Evolutionary conservation across 1,140 invertebrate species (phyloP), one percentile per base, ranked within the genome.

Genomic region (Cylas formicarius): DNA sequence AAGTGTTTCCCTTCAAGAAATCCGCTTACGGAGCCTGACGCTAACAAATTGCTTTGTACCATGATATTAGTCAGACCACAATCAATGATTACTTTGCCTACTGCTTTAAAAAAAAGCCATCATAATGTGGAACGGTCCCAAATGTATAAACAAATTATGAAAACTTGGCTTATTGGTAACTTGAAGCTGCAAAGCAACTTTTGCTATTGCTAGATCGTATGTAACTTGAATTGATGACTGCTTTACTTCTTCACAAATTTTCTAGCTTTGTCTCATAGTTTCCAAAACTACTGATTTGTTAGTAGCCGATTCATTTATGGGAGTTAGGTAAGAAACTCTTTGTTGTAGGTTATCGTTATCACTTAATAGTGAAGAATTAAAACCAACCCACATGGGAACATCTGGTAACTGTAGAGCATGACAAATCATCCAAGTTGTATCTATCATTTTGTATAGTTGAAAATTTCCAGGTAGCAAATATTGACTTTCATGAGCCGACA

Each of bases 51-150:
- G 39, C 55, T 57, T 24, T 67, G 55, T 14, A 58, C 53, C 40
- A 67, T 55, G 4, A 68, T 48, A 14, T 57, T 27, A 9, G 62
- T 32, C 47, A 63, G 50, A 11, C 65, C 66, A 44, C 57, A 67
- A 10, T 58, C 59, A 44, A 37, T 35, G 9, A 66, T 60, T 26
- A 62, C 34, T 49, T 63, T 62, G 9, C 62, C 66, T 19, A 66
- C 20, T 7, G 59, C 56, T 52, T 61, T 61, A 42, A 66, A 67
- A n/a, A 48, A 50, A 68, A 16, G 66, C 50, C 55, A 67, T 55
- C 54, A 58, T 54, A 10, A 64, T 57, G 37, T 67, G 65, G 32
- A 67, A 66, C 4, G 52, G 24, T 19, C 63, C 66, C 6, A 65
- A 34, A 29, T 60, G 60, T 28, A 68, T 67, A 41, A 67, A 68